phyloP scores from a whole-genome alignment of 2,797 vertebrate genomes.

The Oreochromis mossambicus region DNA sequence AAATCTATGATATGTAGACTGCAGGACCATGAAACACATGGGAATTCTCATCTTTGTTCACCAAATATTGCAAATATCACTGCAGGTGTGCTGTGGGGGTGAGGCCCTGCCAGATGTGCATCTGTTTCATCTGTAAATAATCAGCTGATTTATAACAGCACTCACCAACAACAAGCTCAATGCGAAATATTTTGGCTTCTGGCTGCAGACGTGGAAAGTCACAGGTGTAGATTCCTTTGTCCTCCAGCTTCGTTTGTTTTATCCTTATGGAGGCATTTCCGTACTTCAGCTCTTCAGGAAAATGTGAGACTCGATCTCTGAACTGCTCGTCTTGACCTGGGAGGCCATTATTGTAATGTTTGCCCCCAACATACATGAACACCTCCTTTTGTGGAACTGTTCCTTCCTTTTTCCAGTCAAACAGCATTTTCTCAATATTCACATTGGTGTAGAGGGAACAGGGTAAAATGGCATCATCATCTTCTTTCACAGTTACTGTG shows the following conservation, averaged over 20 bases:
- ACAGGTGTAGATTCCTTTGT: not conserved
- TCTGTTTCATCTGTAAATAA: not conserved
- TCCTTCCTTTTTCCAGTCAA: not conserved
- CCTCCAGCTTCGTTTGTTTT: accelerated
- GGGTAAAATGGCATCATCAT: not conserved
- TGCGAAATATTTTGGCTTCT: accelerated
- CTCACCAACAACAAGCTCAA: not conserved
- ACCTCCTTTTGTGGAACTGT: not conserved
- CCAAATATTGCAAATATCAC: too few species aligned
- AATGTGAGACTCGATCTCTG: not conserved
- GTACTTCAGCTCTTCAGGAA: accelerated
- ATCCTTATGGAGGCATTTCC: not conserved
- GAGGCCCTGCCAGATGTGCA: not conserved
- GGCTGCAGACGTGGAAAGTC: not conserved
- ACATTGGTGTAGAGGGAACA: accelerated
- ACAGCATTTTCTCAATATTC: accelerated
- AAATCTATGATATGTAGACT: accelerated
- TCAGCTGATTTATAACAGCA: not conserved
- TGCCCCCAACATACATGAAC: not conserved
- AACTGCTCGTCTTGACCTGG: not conserved
- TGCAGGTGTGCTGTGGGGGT: accelerated
- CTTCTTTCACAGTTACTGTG: not conserved
- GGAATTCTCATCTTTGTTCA: not conserved
- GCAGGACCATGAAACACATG: accelerated
- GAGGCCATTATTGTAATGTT: accelerated